These are phyloP conservation scores for Slavum lentiscoides DNA, from an alignment of 2,888 invertebrate species.

Conservation along the genomic window DNA sequence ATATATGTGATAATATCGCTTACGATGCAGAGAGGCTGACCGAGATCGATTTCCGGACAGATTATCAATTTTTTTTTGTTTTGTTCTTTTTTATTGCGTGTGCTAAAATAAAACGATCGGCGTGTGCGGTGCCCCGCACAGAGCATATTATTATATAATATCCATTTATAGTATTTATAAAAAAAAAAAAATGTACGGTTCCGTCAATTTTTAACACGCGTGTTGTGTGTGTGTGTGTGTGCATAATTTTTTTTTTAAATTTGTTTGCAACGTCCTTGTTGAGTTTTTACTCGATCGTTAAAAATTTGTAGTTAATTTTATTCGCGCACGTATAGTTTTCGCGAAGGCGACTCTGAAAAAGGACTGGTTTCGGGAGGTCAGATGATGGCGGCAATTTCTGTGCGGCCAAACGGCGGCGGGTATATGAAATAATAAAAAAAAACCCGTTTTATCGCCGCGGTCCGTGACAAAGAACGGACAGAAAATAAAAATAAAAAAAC, in stretches of 20 bases:
- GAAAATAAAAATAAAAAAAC: too few relatives aligned
- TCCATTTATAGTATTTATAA: too few relatives aligned
- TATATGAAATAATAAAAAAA: neutral
- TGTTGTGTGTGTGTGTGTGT: neutral
- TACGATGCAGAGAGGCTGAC: neutral
- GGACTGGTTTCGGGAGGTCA: constrained; percentile 42
- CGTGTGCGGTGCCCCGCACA: too few relatives aligned
- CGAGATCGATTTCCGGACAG: too few relatives aligned
- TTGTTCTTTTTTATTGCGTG: too few relatives aligned
- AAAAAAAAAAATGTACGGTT: neutral
- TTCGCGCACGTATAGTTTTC: constrained; percentile 17
- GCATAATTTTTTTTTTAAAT: neutral
- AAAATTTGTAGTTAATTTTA: constrained; percentile 3
- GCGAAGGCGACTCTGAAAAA: constrained; percentile 27
- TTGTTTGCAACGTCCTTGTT: constrained; percentile 26
- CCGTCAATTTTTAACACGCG: neutral
- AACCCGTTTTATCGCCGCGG: too few relatives aligned
- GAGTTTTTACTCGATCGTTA: neutral
- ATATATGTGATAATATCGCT: neutral
- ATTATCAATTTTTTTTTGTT: too few relatives aligned
- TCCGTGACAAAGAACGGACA: too few relatives aligned
- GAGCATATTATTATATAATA: too few relatives aligned
- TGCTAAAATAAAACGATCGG: too few relatives aligned
- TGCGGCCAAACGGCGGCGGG: neutral
- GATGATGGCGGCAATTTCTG: neutral